phyloP scores from a whole-genome alignment of 2,797 vertebrate genomes.

The Syngnathus rostellatus region DNA sequence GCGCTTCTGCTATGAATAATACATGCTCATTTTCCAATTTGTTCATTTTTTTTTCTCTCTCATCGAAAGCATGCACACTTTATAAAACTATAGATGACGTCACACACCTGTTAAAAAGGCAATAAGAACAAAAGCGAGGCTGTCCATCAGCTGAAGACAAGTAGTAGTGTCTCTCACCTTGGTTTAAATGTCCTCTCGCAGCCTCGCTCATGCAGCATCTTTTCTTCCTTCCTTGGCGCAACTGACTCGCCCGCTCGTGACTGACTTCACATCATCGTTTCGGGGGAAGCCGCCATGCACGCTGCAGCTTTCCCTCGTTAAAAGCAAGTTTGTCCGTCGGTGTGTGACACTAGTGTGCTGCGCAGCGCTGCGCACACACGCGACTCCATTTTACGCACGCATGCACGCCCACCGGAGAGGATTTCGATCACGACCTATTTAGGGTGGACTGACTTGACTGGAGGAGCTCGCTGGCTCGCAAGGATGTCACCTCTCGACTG shows the following conservation, averaged over 20 bases:
- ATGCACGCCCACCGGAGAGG: slow-evolving; percentile 22
- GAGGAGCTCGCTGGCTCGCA: slow-evolving; percentile 25
- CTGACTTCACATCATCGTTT: slow-evolving; percentile 37
- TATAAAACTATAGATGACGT: background rate
- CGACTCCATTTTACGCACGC: slow-evolving; percentile 60
- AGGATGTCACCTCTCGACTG: background rate
- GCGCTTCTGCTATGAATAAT: slow-evolving; percentile 9
- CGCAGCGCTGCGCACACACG: slow-evolving; percentile 30
- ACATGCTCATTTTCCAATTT: slow-evolving; percentile 4
- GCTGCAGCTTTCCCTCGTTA: slow-evolving; percentile 18
- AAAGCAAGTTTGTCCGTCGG: slow-evolving; percentile 22
- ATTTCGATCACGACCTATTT: slow-evolving; percentile 37
- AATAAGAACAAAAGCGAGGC: background rate
- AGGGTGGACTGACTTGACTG: slow-evolving; percentile 16
- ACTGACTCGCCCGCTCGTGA: slow-evolving; percentile 29
- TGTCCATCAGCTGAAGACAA: background rate
- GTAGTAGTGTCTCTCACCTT: slow-evolving; percentile 45
- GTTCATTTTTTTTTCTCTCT: background rate
- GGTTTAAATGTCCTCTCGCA: slow-evolving; percentile 37
- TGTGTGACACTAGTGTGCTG: slow-evolving; percentile 16
- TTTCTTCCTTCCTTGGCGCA: slow-evolving; percentile 42
- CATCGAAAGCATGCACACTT: background rate
- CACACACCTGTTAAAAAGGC: background rate
- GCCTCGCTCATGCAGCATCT: slow-evolving; percentile 39
- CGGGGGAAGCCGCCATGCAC: slow-evolving; percentile 15